These are phyloP conservation scores for Tachystola acroxantha DNA, from an alignment of 2,888 invertebrate genomes.

Conservation along the genomic window DNA sequence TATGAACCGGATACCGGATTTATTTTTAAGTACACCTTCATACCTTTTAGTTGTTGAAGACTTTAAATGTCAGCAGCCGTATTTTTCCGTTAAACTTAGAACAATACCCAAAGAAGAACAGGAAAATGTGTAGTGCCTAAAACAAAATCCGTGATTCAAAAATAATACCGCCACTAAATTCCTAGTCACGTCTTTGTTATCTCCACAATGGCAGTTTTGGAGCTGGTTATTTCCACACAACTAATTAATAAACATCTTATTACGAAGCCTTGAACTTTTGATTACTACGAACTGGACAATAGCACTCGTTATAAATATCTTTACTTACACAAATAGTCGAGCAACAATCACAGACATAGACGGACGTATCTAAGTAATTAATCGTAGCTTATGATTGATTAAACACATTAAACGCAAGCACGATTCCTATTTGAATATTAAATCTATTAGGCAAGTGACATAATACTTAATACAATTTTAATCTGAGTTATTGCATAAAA, in stretches of 20 bases:
- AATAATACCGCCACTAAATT: constrained; percentile 1
- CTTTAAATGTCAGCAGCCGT: too few relatives aligned
- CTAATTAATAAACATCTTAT: constrained; percentile 73
- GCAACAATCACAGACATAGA: constrained; percentile 55
- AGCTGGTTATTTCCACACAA: constrained; percentile 52
- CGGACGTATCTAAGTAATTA: constrained; percentile 72
- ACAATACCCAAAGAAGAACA: background rate
- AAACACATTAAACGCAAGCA: constrained; percentile 71
- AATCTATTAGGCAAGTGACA: constrained; percentile 70
- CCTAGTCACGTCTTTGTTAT: constrained; percentile 54
- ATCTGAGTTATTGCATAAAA: constrained; percentile 68
- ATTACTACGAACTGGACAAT: constrained; percentile 66
- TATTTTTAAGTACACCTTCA: too few relatives aligned
- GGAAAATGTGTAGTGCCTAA: background rate
- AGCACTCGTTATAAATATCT: constrained; percentile 58
- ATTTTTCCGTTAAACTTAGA: too few relatives aligned
- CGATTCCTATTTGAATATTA: constrained; percentile 74
- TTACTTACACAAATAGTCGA: constrained; percentile 46
- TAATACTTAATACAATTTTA: constrained; percentile 72
- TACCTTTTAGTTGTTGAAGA: too few relatives aligned
- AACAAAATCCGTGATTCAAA: background rate
- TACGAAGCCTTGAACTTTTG: constrained; percentile 70
- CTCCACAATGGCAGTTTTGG: constrained; percentile 42
- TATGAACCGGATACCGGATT: too few relatives aligned
- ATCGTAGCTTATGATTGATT: constrained; percentile 76